Base-by-base conservation (phyloP, 2,888 invertebrate genomes). In the Cerastis leucographa region DNA sequence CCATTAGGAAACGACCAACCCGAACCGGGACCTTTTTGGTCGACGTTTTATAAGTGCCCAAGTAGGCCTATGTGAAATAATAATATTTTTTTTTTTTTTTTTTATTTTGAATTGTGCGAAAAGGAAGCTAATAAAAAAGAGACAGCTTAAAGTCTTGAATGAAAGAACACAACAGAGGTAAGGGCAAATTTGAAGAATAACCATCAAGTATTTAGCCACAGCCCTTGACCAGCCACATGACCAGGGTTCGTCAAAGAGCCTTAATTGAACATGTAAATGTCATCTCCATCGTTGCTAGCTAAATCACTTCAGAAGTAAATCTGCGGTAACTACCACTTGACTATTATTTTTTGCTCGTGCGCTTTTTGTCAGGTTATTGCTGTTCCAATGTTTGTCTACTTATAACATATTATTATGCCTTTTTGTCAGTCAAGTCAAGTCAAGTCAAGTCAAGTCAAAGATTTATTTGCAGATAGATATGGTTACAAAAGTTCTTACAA, bases 381-480 rank as follows among this genome's bases (percentile, higher is more conserved):
- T 80, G 14, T 59, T 65, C 44, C 22, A 80, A 49, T 71, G 49
- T 72, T 42, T 68, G 42, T 56, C 19, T 54, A 40, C 6, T 0
- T 54, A 17, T 29, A 68, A 1, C 61, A 59, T 66, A 65, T 14
- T 59, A 51, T 61, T 67, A 49, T 56, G 44, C 56, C 25, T 78
- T 40, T 65, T 65, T 78, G n/a, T 65, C 5, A 62, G 62, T 65
- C 29, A 65, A 69, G 29, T 80, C 5, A 62, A 56, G 35, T 65
- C 29, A 65, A 69, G 29, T 80, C 5, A 62, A 56, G 35, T 65
- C 29, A 65, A 69, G 29, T 80, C n/a, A n/a, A n/a, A n/a, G n/a
- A n/a, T n/a, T n/a, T n/a, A n/a, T n/a, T n/a, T n/a, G n/a, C n/a
- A n/a, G n/a, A n/a, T n/a, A n/a, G n/a, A n/a, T n/a, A n/a, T n/a